A percentile compares a stretch with the other conserved stretches of the same genome.
These are phyloP conservation scores for Sminthurides bifidus DNA, from an alignment of 1,140 invertebrate genomes.

Conservation along the genomic window DNA sequence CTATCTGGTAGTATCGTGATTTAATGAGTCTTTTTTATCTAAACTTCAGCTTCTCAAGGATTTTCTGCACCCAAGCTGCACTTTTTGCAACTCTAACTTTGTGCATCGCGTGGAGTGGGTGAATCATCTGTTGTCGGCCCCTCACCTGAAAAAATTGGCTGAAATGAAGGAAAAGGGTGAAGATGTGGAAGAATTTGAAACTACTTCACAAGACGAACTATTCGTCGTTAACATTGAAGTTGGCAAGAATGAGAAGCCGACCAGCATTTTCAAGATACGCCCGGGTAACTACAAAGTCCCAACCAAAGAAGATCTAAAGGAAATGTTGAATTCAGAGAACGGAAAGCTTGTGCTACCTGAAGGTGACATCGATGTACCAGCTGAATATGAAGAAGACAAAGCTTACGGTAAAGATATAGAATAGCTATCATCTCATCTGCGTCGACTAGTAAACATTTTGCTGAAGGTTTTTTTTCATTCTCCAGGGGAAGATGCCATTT, in stretches of 20 bases:
- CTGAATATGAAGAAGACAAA: slow-evolving; percentile 11
- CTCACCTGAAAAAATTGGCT: slow-evolving; percentile 15
- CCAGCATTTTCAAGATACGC: slow-evolving; percentile 17
- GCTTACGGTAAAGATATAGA: slow-evolving; percentile 14
- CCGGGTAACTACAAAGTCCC: slow-evolving; percentile 7
- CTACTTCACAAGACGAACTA: slow-evolving; percentile 19
- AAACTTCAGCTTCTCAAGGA: slow-evolving; percentile 28
- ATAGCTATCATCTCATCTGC: background rate
- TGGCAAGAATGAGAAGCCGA: slow-evolving; percentile 13
- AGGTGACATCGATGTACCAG: slow-evolving; percentile 11
- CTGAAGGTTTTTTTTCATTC: background rate
- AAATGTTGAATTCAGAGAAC: slow-evolving; percentile 16
- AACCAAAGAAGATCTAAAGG: slow-evolving; percentile 17
- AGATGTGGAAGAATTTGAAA: background rate
- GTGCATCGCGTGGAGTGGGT: slow-evolving; percentile 30
- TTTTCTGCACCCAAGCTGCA: slow-evolving; percentile 29
- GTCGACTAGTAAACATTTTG: background rate
- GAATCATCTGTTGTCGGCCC: slow-evolving; percentile 15
- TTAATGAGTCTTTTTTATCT: too few relatives aligned
- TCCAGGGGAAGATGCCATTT: slow-evolving; percentile 19
- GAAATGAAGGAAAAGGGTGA: slow-evolving; percentile 16
- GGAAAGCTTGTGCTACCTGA: slow-evolving; percentile 16
- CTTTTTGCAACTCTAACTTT: slow-evolving; percentile 21
- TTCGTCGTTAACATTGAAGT: slow-evolving; percentile 23
- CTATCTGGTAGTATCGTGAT: background rate